phyloP scores from a whole-genome alignment of 2,797 vertebrate species.

The Bufotes viridis region DNA sequence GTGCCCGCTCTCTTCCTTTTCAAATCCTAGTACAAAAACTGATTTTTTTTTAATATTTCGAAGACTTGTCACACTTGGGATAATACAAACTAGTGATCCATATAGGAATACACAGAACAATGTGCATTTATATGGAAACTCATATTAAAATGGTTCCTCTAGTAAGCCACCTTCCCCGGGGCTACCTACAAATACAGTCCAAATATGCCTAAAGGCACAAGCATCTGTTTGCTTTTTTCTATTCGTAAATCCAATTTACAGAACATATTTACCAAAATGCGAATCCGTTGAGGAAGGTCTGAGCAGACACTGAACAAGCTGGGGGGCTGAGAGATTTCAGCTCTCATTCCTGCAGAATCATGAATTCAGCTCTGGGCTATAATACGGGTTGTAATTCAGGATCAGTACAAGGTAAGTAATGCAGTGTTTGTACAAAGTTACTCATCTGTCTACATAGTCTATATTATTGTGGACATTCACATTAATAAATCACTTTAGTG shows the following conservation, averaged over 20 bases:
- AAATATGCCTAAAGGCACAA: too few relatives aligned
- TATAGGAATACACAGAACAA: too few relatives aligned
- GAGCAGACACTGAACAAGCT: background rate
- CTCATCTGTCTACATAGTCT: background rate
- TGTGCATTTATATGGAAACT: too few relatives aligned
- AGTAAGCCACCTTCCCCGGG: too few relatives aligned
- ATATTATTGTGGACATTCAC: background rate
- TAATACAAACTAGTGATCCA: background rate
- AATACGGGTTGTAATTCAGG: background rate
- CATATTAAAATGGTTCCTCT: too few relatives aligned
- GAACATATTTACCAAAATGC: background rate
- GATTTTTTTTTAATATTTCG: background rate
- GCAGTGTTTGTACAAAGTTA: background rate
- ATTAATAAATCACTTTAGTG: background rate
- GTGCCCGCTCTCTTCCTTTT: background rate
- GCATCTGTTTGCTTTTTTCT: too few relatives aligned
- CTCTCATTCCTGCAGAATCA: background rate
- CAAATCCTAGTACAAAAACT: background rate
- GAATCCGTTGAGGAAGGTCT: background rate
- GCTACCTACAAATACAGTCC: too few relatives aligned
- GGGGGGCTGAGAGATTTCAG: too few relatives aligned
- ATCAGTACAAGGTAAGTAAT: background rate
- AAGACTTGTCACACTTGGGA: background rate
- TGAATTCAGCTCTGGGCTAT: background rate
- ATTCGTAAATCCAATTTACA: too few relatives aligned